Evolutionary conservation across 2,113 vertebrate species (phyloP).

Genomic region (Triplophysa rosa): DNA sequence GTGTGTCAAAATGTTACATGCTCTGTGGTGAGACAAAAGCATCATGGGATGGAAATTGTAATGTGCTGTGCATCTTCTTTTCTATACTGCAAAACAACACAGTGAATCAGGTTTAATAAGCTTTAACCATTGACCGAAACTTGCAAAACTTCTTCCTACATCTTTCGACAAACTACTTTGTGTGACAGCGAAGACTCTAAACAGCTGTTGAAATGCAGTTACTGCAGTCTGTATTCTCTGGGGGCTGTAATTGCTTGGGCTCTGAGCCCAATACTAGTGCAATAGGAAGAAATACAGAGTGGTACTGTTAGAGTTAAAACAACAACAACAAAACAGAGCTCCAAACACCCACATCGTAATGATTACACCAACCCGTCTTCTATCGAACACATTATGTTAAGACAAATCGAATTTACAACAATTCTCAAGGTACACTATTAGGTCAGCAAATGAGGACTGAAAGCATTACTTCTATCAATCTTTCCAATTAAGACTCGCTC

Average conservation of each 20-base stretch:
- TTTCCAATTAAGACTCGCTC: not conserved
- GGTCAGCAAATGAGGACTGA: not conserved
- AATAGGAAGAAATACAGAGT: constrained; percentile 32
- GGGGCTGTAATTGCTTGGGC: constrained; percentile 18
- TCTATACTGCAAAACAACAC: not conserved
- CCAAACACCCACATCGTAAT: constrained; percentile 45
- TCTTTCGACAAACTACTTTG: not conserved
- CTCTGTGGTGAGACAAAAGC: not conserved
- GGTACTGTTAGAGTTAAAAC: too few relatives aligned
- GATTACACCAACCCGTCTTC: constrained; percentile 49
- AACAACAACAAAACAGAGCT: constrained; percentile 33
- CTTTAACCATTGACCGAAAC: not conserved
- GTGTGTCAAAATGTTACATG: not conserved
- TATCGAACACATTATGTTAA: not conserved
- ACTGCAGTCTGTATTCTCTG: not conserved
- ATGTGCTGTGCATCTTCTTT: constrained; percentile 4
- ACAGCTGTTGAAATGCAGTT: constrained; percentile 20
- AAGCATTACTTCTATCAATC: not conserved
- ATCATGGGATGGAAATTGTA: not conserved
- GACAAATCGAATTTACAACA: not conserved
- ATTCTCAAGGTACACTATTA: not conserved
- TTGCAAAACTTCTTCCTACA: constrained; percentile 13
- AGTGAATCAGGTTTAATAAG: not conserved
- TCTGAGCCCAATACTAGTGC: constrained; percentile 19
- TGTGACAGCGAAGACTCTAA: constrained; percentile 5